Evolutionary conservation across 2,113 vertebrate species (phyloP).

Genomic region (Bos indicus): DNA sequence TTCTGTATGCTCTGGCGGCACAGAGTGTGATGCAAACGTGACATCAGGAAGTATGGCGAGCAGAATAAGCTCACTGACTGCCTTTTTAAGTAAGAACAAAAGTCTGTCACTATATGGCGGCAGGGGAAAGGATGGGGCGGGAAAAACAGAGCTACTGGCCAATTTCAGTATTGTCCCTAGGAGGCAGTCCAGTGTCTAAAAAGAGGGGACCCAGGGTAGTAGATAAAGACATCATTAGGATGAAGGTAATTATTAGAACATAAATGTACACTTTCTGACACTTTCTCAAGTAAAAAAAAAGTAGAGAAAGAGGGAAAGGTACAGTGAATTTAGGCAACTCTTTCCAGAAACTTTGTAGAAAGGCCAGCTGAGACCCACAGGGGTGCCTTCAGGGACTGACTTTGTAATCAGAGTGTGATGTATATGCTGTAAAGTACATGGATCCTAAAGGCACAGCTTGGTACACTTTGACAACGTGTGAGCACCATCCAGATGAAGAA

Average conservation of each 20-base stretch:
- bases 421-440: background rate
- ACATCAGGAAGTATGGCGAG: too few relatives aligned
- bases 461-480: rapidly evolving
- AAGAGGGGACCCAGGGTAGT: background rate
- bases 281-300: background rate
- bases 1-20: background rate
- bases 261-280: background rate
- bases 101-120: background rate
- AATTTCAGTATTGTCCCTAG: background rate
- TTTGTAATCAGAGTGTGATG: background rate
- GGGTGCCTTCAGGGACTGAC: background rate
- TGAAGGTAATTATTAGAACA: background rate
- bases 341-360: background rate
- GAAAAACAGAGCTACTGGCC: too few relatives aligned
- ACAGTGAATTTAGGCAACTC: background rate
- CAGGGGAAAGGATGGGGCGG: background rate
- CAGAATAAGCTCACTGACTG: background rate
- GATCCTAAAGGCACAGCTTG: too few relatives aligned
- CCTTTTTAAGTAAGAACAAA: background rate
- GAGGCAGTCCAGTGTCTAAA: background rate
- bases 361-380: background rate
- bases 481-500: background rate
- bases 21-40: background rate
- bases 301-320: background rate
- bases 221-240: background rate